phyloP scores from a whole-genome alignment of 2,797 vertebrate species.

The Coreius guichenoti region DNA sequence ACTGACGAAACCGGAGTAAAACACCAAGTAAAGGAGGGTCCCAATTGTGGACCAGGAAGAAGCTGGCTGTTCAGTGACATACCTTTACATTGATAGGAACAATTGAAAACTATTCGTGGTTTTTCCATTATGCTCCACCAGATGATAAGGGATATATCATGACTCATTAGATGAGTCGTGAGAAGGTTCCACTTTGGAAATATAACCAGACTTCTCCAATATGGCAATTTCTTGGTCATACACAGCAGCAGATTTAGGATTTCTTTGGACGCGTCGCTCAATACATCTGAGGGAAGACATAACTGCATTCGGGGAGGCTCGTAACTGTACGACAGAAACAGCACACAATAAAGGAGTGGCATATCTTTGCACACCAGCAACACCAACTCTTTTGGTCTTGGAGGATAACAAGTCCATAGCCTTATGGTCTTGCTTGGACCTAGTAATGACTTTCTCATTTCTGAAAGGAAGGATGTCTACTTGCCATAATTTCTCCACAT shows the following conservation, averaged over 20 bases:
- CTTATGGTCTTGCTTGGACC: background rate
- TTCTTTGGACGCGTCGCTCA: background rate
- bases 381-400: background rate
- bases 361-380: background rate
- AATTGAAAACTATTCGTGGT: background rate
- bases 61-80: background rate
- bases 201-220: conserved; percentile 1
- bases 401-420: background rate
- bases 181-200: background rate
- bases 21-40: background rate
- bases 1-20: background rate
- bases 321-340: background rate
- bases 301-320: background rate
- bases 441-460: background rate
- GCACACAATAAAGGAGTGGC: background rate
- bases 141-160: background rate
- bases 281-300: background rate
- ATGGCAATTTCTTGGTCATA: background rate
- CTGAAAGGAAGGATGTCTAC: background rate
- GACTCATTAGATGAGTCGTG: background rate
- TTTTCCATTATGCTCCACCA: background rate
- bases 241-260: background rate
- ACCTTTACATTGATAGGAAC: background rate
- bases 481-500: conserved; percentile 12
- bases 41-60: background rate